Evolutionary conservation across 2,113 vertebrate species (phyloP), one percentile per base, ranked within the genome.

Genomic region (Mugil cephalus): DNA sequence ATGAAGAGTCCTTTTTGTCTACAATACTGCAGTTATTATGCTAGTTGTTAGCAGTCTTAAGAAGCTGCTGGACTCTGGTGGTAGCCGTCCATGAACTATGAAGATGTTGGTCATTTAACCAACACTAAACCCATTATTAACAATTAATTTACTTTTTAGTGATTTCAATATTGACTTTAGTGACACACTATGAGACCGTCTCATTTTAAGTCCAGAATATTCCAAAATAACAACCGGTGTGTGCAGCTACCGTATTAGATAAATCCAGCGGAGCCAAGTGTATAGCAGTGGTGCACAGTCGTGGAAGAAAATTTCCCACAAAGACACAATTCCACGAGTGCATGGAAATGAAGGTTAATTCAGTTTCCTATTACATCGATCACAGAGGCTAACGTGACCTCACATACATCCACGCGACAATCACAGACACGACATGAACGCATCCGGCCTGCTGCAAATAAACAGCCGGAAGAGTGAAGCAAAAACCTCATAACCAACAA

Each of bases 361-460:
- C 14, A 4, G 45, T 36, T 38, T 63, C 7, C 10, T 1, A 19
- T 17, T n/a, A 2, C 10, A 5, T 66, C 61, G 55, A 35, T 55
- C 30, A 51, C 13, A n/a, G 18, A 17, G 15, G n/a, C 14, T 15
- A 56, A 39, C 50, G 2, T 47, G 54, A 70, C 18, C 50, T 65
- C 56, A 61, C 43, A 35, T 45, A 39, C 55, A 12, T 47, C 2
- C 66, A 73, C 56, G 43, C 47, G 54, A 58, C 21, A 60, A 60
- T 70, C 18, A 51, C 66, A 69, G 45, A 69, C 63, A 43, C 70
- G 53, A 39, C 53, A 53, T 11, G 45, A 58, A 70, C 8, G 40
- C 15, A 74, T 40, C 8, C 38, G 52, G 34, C 14, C 2, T 10
- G 8, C 45, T 58, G n/a, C 15, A 50, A 18, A 19, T 17, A 30